A percentile compares a stretch with the other conserved stretches of the same genome.
Evolutionary conservation across 2,888 invertebrate genomes (phyloP).

Genomic region (Tachina fera): DNA sequence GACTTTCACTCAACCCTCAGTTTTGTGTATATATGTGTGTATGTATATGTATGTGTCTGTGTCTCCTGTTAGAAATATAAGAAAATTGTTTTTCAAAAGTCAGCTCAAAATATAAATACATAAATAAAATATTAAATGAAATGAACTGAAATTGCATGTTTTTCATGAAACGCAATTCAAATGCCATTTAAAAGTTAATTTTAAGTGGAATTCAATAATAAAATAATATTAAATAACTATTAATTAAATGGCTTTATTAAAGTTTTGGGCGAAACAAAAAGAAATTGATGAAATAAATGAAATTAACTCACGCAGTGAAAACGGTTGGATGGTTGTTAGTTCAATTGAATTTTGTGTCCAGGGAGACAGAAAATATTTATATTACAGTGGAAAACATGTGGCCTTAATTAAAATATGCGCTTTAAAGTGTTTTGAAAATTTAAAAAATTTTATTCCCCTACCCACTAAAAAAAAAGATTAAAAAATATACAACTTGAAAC

Average conservation of each 20-base stretch:
- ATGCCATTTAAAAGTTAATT: not conserved
- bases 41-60: too few species aligned
- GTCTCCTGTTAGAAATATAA: too few species aligned
- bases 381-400: not conserved
- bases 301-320: conserved; percentile 26
- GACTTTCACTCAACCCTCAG: not conserved
- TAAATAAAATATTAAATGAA: too few species aligned
- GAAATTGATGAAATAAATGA: conserved; percentile 14
- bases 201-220: conserved; percentile 14
- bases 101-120: not conserved
- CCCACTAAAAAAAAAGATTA: too few species aligned
- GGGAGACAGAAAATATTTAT: not conserved
- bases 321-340: not conserved
- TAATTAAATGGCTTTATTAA: conserved; percentile 19
- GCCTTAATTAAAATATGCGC: not conserved
- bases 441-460: too few species aligned
- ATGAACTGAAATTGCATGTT: conserved; percentile 32
- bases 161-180: not conserved
- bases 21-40: too few species aligned
- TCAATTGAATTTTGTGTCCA: not conserved
- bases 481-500: too few species aligned
- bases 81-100: not conserved
- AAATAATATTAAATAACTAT: conserved; percentile 26
- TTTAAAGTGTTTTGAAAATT: too few species aligned
- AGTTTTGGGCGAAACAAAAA: not conserved